Percentiles rank a stretch among this genome's conserved stretches.
phyloP scores from a whole-genome alignment of 1,140 invertebrate genomes.

The Solenopsis invicta region DNA sequence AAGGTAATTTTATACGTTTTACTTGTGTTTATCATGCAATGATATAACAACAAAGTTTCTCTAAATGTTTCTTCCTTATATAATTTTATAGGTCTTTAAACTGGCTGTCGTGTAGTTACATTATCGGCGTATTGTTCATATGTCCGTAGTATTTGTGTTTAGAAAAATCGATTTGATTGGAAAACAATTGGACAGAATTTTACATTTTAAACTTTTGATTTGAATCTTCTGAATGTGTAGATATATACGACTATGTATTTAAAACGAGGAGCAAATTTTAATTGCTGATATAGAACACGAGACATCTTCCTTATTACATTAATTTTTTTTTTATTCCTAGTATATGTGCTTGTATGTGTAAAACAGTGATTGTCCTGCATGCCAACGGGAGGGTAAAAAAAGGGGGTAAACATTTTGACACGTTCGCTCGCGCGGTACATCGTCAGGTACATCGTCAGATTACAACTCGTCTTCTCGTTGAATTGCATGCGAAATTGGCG shows the following conservation, averaged over 20 bases:
- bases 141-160: constrained; percentile 4
- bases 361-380: constrained; percentile 43
- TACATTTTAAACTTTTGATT: not conserved
- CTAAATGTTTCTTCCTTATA: constrained; percentile 11
- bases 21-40: constrained; percentile 28
- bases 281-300: constrained; percentile 3
- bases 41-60: constrained; percentile 15
- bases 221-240: not conserved
- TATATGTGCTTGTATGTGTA: constrained; percentile 9
- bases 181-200: constrained; percentile 9
- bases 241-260: not conserved
- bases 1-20: constrained; percentile 33
- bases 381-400: constrained; percentile 19
- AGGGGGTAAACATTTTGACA: constrained; percentile 18
- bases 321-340: not conserved
- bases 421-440: no score
- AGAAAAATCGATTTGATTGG: not conserved
- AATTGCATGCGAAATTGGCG: constrained; percentile 39
- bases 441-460: constrained; percentile 28
- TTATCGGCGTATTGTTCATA: not conserved
- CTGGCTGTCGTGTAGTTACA: not conserved
- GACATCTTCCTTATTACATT: not conserved
- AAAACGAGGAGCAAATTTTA: not conserved
- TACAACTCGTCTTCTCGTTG: constrained; percentile 27
- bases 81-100: constrained; percentile 12